Evolutionary conservation across 2,888 invertebrate genomes (phyloP).

Genomic region (Leistus spinibarbis): DNA sequence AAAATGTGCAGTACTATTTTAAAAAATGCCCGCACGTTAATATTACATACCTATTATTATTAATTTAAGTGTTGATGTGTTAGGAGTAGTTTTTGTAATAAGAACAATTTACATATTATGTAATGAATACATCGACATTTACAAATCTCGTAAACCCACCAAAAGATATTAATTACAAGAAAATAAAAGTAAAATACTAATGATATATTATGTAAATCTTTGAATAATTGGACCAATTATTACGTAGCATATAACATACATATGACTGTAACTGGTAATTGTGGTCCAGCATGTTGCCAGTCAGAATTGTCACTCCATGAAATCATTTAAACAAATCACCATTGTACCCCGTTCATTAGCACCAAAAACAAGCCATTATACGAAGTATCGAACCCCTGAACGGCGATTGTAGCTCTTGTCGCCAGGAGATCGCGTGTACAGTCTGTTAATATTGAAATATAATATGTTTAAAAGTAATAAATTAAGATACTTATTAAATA

Average conservation of each 20-base stretch:
- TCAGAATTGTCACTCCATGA: constrained; percentile 8
- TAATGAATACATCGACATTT: constrained; percentile 36
- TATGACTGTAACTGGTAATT: constrained; percentile 37
- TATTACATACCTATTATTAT: constrained; percentile 23
- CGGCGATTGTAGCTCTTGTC: not conserved
- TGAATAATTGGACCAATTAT: constrained; percentile 39
- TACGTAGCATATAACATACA: constrained; percentile 28
- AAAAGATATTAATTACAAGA: constrained; percentile 24
- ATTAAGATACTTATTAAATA: constrained; percentile 15
- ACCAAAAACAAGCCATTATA: not conserved
- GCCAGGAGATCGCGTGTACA: constrained; percentile 15
- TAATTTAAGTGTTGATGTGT: constrained; percentile 33
- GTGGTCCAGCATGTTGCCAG: constrained; percentile 36
- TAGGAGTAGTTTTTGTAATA: constrained; percentile 36
- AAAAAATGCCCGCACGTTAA: constrained; percentile 17
- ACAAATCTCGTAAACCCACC: constrained; percentile 23
- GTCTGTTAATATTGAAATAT: constrained; percentile 8
- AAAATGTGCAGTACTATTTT: not conserved
- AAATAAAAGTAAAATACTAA: not conserved
- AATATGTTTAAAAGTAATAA: constrained; percentile 1
- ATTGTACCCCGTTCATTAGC: not conserved
- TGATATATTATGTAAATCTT: constrained; percentile 20
- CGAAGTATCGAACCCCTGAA: not conserved
- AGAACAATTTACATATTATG: constrained; percentile 32
- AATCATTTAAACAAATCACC: constrained; percentile 1